A percentile compares a stretch with the other conserved stretches of the same genome.
Conservation (phyloP, 2,113 vertebrate species). For the Scomber scombrus region DNA sequence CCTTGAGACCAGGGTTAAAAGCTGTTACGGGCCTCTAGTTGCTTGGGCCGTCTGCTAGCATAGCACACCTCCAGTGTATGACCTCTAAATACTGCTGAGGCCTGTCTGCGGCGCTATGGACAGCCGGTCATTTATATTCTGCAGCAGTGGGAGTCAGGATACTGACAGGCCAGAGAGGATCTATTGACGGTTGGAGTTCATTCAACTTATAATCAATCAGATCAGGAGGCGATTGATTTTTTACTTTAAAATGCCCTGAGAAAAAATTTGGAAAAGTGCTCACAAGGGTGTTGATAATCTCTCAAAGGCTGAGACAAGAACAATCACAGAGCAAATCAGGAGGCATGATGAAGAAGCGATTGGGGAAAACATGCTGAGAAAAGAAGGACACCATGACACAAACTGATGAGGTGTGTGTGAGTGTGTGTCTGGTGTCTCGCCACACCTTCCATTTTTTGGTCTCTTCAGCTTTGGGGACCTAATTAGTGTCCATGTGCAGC, state of each 20-base stretch:
- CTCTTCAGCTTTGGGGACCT: slow-evolving; percentile 95
- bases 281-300: slow-evolving; percentile 2
- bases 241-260: slow-evolving; percentile 33
- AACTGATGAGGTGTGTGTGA: slow-evolving; percentile 45
- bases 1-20: slow-evolving; percentile 19
- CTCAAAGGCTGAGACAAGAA: slow-evolving; percentile 6
- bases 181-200: slow-evolving; percentile 66
- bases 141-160: slow-evolving; percentile 47
- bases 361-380: slow-evolving; percentile 45
- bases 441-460: slow-evolving; percentile 94
- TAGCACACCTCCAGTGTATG: slow-evolving; percentile 25
- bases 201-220: slow-evolving; percentile 71
- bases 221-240: slow-evolving; percentile 57
- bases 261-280: slow-evolving; percentile 32
- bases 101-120: slow-evolving; percentile 17
- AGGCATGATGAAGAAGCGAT: slow-evolving; percentile 17
- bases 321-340: slow-evolving; percentile 36
- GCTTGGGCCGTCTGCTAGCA: slow-evolving; percentile 39
- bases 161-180: slow-evolving; percentile 55
- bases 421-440: slow-evolving; percentile 32
- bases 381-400: slow-evolving; percentile 32
- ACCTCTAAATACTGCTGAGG: slow-evolving; percentile 76
- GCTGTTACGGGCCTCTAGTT: slow-evolving; percentile 16
- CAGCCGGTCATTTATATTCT: slow-evolving; percentile 64
- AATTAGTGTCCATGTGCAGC: slow-evolving; percentile 76